Base-by-base conservation (phyloP, 2,888 invertebrate species). In the Gerris lacustris region DNA sequence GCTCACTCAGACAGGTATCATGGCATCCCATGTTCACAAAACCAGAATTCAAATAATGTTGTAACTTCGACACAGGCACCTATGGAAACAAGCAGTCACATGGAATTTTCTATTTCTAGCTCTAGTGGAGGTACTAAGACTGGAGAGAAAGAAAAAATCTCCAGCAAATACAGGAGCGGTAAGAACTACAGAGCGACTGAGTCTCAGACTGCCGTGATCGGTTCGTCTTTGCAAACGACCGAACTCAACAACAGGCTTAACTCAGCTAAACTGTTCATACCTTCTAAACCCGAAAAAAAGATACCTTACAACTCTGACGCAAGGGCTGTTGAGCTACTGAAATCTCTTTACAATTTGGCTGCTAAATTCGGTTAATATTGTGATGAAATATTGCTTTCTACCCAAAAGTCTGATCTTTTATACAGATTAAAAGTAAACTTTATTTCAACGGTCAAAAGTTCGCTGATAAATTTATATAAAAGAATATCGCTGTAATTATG, bases 271-370 rank as follows among this genome's bases (percentile, higher is more conserved):
- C 66, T 72, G 43, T 73, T 71, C 71, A 71, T 73, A 31, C 70
- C 73, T 9, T 63, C 63, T 5, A 69, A 69, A 6, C 45, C 5
- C 18, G 66, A 55, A 69, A 18, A 69, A 5, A 73, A 71, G 43
- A 69, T 76, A 44, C 73, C 75, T 76, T 79, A 77, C 78, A 84
- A 75, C 69, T 87, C 92, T 15, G 92, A 92, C 77, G 86, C 87
- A 43, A 84, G 92, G 79, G 92, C 92, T 15, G 82, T 93, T 77
- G 91, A 92, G 81, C 82, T 93, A 76, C 84, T 93, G 78, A 87
- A 90, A 81, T 91, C 92, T 74, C 83, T 93, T 71, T 93, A 92
- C 81, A 87, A 90, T 74, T 87, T 93, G 79, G 92, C 92, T 71
- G 90, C 92, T 31, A 87, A 88, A 82, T 92, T 91, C 86, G 91